Evolutionary conservation across 2,113 vertebrate genomes (phyloP).

Genomic region (Mobula hypostoma): DNA sequence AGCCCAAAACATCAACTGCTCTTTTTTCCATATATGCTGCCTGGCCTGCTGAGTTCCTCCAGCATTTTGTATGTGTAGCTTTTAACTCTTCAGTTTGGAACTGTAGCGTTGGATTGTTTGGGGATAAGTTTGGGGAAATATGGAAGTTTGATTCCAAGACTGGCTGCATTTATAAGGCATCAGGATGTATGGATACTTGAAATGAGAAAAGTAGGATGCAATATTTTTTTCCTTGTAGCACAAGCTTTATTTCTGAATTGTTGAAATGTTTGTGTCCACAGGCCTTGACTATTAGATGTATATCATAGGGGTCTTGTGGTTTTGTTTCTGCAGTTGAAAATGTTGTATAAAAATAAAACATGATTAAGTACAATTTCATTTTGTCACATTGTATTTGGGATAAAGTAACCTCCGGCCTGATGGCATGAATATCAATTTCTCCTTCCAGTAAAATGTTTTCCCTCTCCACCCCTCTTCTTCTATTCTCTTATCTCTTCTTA

Average conservation of each 20-base stretch:
- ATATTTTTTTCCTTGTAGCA: background rate
- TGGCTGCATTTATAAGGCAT: background rate
- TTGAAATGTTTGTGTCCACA: background rate
- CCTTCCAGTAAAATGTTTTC: too few relatives aligned
- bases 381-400: background rate
- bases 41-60: too few relatives aligned
- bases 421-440: too few relatives aligned
- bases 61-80: too few relatives aligned
- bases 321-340: background rate
- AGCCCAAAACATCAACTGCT: too few relatives aligned
- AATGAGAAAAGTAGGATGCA: too few relatives aligned
- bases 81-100: background rate
- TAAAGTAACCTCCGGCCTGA: background rate
- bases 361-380: background rate
- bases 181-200: background rate
- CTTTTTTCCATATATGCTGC: too few relatives aligned
- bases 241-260: background rate
- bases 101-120: background rate
- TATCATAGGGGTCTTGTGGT: background rate
- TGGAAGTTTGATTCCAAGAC: background rate
- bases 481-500: too few relatives aligned
- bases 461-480: too few relatives aligned
- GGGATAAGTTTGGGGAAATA: too few relatives aligned
- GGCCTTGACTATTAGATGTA: background rate
- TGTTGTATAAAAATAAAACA: background rate